Base-by-base conservation (phyloP, 2,797 vertebrate genomes). In the Microctenopoma lineatum region DNA sequence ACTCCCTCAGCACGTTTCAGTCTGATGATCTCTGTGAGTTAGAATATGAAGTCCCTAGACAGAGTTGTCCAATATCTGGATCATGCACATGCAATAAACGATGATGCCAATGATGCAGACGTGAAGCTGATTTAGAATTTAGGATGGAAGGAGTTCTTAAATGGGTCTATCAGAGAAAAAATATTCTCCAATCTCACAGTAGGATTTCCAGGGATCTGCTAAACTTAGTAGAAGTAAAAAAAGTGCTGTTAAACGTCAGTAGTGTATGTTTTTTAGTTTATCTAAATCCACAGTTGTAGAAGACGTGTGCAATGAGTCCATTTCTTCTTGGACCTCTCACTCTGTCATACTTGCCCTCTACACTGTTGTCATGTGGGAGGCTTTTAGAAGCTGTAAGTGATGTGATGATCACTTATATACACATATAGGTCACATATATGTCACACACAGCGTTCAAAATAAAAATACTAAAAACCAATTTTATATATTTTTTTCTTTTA, bases 361-460 rank as follows among this genome's bases (percentile, higher is more conserved):
- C 70, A 47, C 27, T 64, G 25, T 68, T 78, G 53, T 70, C 56
- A 77, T 34, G 82, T 85, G 75, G 85, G 84, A 61, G 79, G 71
- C 50, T 62, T 66, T 70, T 46, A 73, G 70, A 72, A 58, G 56
- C 59, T 51, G 56, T 12, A 50, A 36, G 42, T 67, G 29, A 73
- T 68, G 29, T 32, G 18, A 46, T 29, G 27, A 27, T 44, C 77
- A 73, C 21, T 68, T 32, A 50, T 60, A 27, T n/a, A 21, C 57
- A 45, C 3, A n/a, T n/a, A n/a, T n/a, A n/a, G n/a, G n/a, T n/a
- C n/a, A n/a, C n/a, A n/a, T n/a, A n/a, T n/a, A n/a, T n/a, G n/a
- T n/a, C n/a, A n/a, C n/a, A n/a, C n/a, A n/a, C n/a, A n/a, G n/a
- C n/a, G 46, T 47, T 63, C 46, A 26, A 9, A 0, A 64, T 14